These are phyloP conservation scores for Gadus chalcogrammus DNA, from an alignment of 2,113 vertebrate species.

Conservation along the genomic window DNA sequence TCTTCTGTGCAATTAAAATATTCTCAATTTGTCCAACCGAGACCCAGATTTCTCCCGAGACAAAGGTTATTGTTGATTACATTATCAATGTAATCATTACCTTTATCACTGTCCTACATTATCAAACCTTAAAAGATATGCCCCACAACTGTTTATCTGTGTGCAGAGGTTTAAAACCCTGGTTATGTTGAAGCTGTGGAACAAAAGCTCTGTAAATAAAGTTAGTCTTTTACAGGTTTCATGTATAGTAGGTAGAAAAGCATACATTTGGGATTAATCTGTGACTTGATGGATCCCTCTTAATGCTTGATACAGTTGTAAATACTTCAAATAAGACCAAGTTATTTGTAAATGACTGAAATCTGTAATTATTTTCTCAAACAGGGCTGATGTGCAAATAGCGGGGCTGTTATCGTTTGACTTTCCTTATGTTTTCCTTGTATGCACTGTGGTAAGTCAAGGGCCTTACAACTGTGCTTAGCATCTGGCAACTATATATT, in stretches of 20 bases:
- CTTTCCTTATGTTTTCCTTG: not conserved
- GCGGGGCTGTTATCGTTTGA: not conserved
- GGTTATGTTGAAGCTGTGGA: not conserved
- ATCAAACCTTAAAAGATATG: no score
- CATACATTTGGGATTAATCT: constrained; percentile 6
- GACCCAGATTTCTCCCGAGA: no score
- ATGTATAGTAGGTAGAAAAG: constrained; percentile 10
- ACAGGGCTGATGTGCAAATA: not conserved
- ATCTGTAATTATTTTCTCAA: not conserved
- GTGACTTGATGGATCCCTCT: not conserved
- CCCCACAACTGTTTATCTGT: no score
- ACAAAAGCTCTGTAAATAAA: constrained; percentile 14
- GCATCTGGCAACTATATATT: no score
- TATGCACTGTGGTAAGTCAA: not conserved
- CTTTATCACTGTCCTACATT: no score
- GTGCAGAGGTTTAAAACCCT: no score
- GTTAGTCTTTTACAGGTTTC: constrained; percentile 3
- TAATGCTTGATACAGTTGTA: not conserved
- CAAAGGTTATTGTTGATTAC: no score
- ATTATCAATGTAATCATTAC: no score
- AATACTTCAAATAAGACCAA: not conserved
- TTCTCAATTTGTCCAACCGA: not conserved
- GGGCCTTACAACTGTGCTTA: not conserved
- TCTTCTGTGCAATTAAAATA: not conserved
- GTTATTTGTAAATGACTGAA: not conserved